Base-by-base conservation (phyloP, 1,140 invertebrate genomes). In the Papilio xuthus region DNA sequence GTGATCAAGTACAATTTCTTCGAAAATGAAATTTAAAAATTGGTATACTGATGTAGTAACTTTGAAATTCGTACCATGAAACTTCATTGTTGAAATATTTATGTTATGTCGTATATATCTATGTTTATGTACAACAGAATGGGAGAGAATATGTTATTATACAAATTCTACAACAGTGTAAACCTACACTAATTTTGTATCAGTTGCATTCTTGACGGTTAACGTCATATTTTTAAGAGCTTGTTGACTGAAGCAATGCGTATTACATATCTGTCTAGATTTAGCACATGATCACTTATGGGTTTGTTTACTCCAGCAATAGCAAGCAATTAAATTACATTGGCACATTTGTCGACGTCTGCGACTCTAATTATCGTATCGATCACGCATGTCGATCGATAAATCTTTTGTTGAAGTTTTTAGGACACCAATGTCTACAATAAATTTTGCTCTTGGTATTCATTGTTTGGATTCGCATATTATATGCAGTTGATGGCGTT, bases 351-450 rank as follows among this genome's bases (percentile, higher is more conserved):
- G 71, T 26, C 71, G 71, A 73, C 4, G 23, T 26, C 10, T 41
- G 1, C 20, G 71, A 73, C 13, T 50, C 71, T 47, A 73, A 73
- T 73, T 41, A 73, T 42, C 71, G 13, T 50, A 47, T 73, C 23
- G 20, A 73, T 73, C 71, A 73, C 41, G 71, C 0, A 42, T 73
- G 71, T 73, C 71, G 37, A 73, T 44, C 60, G 60, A 73, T 73
- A 73, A 73, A 73, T 73, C 71, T 73, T 47, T 42, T 50, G 71
- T 73, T 47, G 37, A 73, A 73, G 71, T 73, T 73, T 73, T 73
- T 73, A 73, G 20, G 42, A 73, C 42, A 73, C 41, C 23, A 28
- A 23, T 0, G 42, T 47, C 41, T 7, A 28, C 50, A 28, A 47
- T 73, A 73, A 50, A 50, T 73, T 7, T 26, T 37, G 10, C 15